Evolutionary conservation across 2,797 vertebrate genomes (phyloP), one percentile per base, ranked within the genome.

Genomic region (Halcyon badia): DNA sequence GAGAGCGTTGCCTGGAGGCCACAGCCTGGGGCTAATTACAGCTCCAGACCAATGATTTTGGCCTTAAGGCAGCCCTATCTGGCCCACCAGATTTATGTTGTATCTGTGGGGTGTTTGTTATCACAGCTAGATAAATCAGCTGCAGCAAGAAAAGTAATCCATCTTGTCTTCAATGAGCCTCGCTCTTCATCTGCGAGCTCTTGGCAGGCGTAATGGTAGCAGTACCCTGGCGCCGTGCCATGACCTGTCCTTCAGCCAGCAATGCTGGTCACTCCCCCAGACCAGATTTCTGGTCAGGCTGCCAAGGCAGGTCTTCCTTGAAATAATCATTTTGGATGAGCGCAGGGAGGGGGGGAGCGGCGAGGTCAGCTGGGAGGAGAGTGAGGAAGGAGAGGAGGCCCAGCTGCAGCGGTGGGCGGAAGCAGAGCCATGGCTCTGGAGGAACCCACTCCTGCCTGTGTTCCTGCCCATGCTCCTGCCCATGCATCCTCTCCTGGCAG

Each of bases 21-120:
- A 97, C 90, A 83, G 96, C 96, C 95, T 89, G 95, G 97, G 98
- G 98, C 98, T 98, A 98, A 98, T 98, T 98, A 98, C 97, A 97
- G 95, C 86, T 85, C 88, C 90, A 96, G 94, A 83, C 78, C 33
- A 9, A 94, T 39, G 1, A 31, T n/a, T 60, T 1, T 57, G 84
- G 60, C 91, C 89, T 78, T 79, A 97, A 89, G 69, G 94, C 95
- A 87, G 95, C 89, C 94, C 92, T 90, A 87, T 94, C 95, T 69
- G 83, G 90, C 83, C 89, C 89, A 86, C 39, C 96, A 98, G 98
- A 98, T 97, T 98, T 97, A 98, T 96, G 97, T 94, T 60, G 3
- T 94, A 97, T 95, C 95, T 96, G 95, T 80, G 91, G 96, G 96
- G 96, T 93, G 95, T 97, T 95, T 89, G 90, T 97, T 97, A 97